phyloP scores from a whole-genome alignment of 2,113 vertebrate species.

The Lagopus muta region DNA sequence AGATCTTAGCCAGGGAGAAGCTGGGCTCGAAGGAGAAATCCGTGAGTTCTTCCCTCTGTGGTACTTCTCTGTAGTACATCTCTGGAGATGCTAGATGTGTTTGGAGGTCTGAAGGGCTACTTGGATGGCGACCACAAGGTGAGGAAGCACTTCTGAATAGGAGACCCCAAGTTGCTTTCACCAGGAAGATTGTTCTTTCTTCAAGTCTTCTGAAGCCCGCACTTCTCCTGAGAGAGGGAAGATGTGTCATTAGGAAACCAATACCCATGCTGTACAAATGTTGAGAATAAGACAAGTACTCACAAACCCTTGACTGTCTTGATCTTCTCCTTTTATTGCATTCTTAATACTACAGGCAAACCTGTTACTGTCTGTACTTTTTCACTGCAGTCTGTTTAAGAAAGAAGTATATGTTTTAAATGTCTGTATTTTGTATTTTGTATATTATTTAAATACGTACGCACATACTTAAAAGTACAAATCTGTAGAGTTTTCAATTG shows the following conservation, averaged over 20 bases:
- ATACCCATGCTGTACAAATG: not conserved
- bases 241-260: not conserved
- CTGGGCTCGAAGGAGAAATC: not conserved
- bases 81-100: not conserved
- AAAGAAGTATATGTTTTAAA: not conserved
- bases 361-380: not conserved
- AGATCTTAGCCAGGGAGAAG: not conserved
- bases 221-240: not conserved
- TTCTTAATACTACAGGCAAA: not conserved
- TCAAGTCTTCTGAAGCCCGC: not conserved
- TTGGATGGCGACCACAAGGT: not conserved
- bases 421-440: not conserved
- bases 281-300: not conserved
- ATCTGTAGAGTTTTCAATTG: not conserved
- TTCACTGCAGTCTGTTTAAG: not conserved
- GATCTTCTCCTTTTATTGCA: not conserved
- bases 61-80: not conserved
- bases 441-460: not conserved
- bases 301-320: not conserved
- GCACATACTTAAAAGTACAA: conserved; percentile 5
- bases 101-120: not conserved
- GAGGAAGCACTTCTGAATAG: not conserved
- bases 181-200: not conserved
- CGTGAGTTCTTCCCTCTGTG: not conserved
- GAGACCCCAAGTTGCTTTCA: not conserved